A percentile compares a stretch with the other conserved stretches of the same genome.
Evolutionary conservation across 92 coral and sea anemone genomes (phyloP).

Genomic region (Parazoanthus darwini): DNA sequence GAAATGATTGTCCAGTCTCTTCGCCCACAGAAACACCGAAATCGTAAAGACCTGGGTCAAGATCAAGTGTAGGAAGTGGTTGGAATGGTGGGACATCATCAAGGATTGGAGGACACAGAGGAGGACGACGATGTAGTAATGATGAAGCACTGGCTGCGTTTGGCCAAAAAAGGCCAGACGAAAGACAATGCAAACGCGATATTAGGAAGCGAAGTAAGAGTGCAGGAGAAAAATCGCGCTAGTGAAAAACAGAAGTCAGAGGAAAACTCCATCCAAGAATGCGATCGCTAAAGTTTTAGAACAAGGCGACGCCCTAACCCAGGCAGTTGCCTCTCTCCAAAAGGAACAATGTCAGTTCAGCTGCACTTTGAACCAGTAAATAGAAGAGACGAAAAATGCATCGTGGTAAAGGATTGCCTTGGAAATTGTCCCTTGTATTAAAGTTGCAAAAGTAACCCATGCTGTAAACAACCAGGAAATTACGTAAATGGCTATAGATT

Average conservation of each 20-base stretch:
- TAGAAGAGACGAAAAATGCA: constrained; percentile 60
- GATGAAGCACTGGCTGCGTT: constrained; percentile 17
- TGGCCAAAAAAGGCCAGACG: background rate
- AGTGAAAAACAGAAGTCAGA: constrained; percentile 17
- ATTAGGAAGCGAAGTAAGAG: background rate
- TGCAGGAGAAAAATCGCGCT: background rate
- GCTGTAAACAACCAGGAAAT: constrained; percentile 46
- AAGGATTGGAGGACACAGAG: constrained; percentile 3
- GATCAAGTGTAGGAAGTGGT: constrained; percentile 27
- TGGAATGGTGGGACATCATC: constrained; percentile 10
- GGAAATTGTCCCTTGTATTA: constrained; percentile 40
- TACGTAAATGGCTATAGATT: constrained; percentile 19
- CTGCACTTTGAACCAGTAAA: constrained; percentile 19
- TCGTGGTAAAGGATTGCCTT: constrained; percentile 49
- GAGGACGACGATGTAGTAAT: constrained; percentile 16
- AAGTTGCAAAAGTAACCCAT: constrained; percentile 51
- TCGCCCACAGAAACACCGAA: constrained; percentile 31
- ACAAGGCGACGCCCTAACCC: constrained; percentile 16
- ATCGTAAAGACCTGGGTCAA: constrained; percentile 27
- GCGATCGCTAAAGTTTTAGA: constrained; percentile 14
- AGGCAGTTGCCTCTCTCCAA: constrained; percentile 13
- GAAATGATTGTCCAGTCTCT: constrained; percentile 23
- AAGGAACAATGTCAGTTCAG: background rate
- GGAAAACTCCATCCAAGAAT: background rate
- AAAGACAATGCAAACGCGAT: constrained; percentile 14